A percentile compares a stretch with the other conserved stretches of the same genome.
Evolutionary conservation across 1,140 invertebrate species (phyloP).

Genomic region (Dendroctonus valens): DNA sequence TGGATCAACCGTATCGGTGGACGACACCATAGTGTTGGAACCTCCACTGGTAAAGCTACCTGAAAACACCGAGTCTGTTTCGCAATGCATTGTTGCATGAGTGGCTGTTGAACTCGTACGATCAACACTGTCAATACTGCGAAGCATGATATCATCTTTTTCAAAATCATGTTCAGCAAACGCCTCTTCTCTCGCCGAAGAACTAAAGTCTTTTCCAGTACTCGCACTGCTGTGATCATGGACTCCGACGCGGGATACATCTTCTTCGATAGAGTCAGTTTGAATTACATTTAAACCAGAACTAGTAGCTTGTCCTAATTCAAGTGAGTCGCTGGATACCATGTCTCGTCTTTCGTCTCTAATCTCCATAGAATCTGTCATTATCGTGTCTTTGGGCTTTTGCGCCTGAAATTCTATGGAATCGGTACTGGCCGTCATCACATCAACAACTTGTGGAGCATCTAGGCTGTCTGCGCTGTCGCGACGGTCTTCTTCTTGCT

Average conservation of each 20-base stretch:
- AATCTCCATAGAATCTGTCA: constrained; percentile 56
- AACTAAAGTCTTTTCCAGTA: constrained; percentile 53
- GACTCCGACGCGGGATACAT: constrained; percentile 49
- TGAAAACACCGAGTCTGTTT: constrained; percentile 78
- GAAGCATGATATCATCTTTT: constrained; percentile 58
- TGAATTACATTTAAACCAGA: constrained; percentile 42
- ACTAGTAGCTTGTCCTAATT: constrained; percentile 45
- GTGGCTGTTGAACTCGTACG: constrained; percentile 75
- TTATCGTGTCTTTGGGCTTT: constrained; percentile 41
- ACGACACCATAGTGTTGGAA: constrained; percentile 72
- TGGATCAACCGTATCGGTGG: constrained; percentile 65
- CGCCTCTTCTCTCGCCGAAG: constrained; percentile 51
- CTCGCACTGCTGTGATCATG: constrained; percentile 53
- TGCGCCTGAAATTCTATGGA: constrained; percentile 59
- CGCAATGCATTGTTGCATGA: constrained; percentile 78
- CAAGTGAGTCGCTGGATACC: constrained; percentile 55
- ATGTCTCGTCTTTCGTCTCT: constrained; percentile 46
- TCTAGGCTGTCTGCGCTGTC: constrained; percentile 61
- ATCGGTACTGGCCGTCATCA: constrained; percentile 63
- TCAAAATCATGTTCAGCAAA: constrained; percentile 36
- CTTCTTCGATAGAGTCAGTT: constrained; percentile 56
- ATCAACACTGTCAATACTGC: constrained; percentile 68
- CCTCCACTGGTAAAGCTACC: constrained; percentile 76
- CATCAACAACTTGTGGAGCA: constrained; percentile 52
- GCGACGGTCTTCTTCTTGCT: constrained; percentile 48